These are phyloP conservation scores for Numenius arquata DNA, from an alignment of 2,113 vertebrate genomes.

Conservation along the genomic window DNA sequence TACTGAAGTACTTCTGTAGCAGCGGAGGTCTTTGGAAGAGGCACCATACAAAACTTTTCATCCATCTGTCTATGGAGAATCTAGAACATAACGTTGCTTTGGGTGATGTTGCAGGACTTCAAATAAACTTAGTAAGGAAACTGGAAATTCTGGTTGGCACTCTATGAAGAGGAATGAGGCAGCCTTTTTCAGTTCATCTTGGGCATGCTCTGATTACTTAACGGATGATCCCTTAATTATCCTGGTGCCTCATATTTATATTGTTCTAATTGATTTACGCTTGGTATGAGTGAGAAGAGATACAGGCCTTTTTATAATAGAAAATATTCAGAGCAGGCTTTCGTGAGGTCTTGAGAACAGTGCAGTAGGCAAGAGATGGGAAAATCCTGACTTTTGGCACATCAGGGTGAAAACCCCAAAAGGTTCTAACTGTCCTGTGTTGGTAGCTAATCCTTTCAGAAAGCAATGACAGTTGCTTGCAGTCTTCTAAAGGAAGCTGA, in stretches of 20 bases:
- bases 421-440: background rate
- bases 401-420: background rate
- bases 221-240: background rate
- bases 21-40: background rate
- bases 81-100: background rate
- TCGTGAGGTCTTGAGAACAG: background rate
- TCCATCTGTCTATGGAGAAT: background rate
- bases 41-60: background rate
- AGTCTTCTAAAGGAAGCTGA: conserved; percentile 43
- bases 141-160: background rate
- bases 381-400: background rate
- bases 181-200: background rate
- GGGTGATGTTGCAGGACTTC: background rate
- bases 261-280: background rate
- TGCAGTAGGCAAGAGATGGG: background rate
- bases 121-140: background rate
- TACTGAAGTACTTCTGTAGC: background rate
- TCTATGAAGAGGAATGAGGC: background rate
- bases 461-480: background rate
- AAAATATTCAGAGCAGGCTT: background rate
- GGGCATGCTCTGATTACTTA: background rate
- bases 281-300: background rate
- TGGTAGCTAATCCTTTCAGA: conserved; percentile 8
- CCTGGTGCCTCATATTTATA: background rate
- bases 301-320: background rate